These are phyloP conservation scores for Stictocephala bisonia DNA, from an alignment of 2,888 invertebrate species.

Conservation along the genomic window DNA sequence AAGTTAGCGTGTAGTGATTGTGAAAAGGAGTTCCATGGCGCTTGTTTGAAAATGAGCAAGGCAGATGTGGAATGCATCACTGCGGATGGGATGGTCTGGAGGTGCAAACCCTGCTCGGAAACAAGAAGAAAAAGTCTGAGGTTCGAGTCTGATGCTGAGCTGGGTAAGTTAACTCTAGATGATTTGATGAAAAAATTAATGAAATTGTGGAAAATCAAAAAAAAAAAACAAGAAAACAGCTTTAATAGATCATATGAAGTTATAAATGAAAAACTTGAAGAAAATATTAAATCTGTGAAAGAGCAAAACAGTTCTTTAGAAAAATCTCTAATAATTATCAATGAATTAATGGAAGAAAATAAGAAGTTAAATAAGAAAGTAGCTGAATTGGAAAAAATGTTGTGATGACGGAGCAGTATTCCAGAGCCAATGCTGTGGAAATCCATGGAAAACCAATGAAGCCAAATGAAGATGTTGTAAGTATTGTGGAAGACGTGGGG, in stretches of 20 bases:
- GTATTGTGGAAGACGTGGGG: neutral
- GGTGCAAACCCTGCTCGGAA: neutral
- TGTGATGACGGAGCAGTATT: neutral
- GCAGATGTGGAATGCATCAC: neutral
- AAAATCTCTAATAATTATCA: neutral
- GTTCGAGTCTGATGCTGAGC: neutral
- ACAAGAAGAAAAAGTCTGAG: conserved; percentile 1
- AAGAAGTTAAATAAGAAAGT: neutral
- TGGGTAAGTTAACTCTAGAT: neutral
- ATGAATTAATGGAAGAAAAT: neutral
- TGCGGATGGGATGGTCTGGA: neutral
- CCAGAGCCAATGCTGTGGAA: neutral
- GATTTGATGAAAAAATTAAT: conserved; percentile 15
- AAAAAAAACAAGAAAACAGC: neutral
- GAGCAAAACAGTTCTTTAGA: neutral
- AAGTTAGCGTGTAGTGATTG: conserved; percentile 1
- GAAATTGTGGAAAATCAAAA: conserved; percentile 1
- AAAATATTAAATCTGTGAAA: neutral
- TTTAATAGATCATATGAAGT: conserved; percentile 6
- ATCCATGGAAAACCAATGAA: neutral
- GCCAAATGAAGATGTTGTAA: neutral
- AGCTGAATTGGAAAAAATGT: neutral
- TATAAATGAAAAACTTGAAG: neutral
- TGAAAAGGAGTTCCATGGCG: neutral
- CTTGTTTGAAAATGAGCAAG: conserved; percentile 3